Conservation (phyloP, 2,888 invertebrate genomes). For the Cenopis cana region DNA sequence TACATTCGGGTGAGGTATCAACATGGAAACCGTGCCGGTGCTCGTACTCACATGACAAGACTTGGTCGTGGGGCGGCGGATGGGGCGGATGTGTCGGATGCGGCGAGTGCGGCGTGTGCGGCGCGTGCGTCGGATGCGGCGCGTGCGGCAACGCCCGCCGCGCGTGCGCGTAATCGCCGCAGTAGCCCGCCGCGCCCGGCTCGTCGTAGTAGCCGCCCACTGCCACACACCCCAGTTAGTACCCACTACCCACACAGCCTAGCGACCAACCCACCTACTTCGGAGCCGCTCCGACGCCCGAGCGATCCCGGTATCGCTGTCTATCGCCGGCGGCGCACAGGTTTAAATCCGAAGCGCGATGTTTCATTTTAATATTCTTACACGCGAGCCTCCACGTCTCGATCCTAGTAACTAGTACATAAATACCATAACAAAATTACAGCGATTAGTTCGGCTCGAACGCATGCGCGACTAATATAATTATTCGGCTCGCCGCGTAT, state of each 20-base stretch:
- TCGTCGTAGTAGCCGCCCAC: conserved; percentile 83
- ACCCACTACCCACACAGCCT: conserved; percentile 45
- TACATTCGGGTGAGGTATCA: neutral
- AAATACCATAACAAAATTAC: conserved; percentile 25
- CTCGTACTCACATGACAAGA: conserved; percentile 73
- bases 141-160: conserved; percentile 67
- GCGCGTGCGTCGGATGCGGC: conserved; percentile 59
- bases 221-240: conserved; percentile 79
- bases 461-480: conserved; percentile 35
- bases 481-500: conserved; percentile 1
- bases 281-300: conserved; percentile 41
- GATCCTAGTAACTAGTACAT: conserved; percentile 13
- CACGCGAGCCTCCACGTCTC: neutral
- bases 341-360: neutral
- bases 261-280: conserved; percentile 70
- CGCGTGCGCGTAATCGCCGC: conserved; percentile 70
- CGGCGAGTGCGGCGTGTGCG: conserved; percentile 51
- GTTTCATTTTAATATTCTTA: conserved; percentile 20
- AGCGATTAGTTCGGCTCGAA: conserved; percentile 33
- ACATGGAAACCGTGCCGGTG: conserved; percentile 38
- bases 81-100: conserved; percentile 51
- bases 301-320: conserved; percentile 26
- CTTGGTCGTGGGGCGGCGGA: conserved; percentile 59
- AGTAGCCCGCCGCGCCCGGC: conserved; percentile 67
- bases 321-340: conserved; percentile 3